Base-by-base conservation (phyloP, 2,113 vertebrate species). In the Nymphicus hollandicus region DNA sequence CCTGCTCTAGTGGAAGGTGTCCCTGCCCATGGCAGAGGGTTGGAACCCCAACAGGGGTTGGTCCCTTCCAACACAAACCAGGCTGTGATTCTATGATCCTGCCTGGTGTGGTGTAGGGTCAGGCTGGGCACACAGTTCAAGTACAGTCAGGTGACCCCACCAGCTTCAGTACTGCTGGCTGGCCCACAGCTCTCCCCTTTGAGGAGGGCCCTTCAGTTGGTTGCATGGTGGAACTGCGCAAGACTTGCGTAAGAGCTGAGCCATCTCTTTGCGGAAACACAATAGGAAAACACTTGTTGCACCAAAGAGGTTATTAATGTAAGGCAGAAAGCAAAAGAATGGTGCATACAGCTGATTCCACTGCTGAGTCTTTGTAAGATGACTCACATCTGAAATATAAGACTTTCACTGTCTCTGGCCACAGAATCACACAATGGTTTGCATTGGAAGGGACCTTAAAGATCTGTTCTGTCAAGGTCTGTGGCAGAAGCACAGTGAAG, bases 171-270 rank as follows among this genome's bases (percentile, higher is more conserved):
- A 2, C 27, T 63, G 37, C n/a, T 17, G 20, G n/a, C 31, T 22
- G 25, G 19, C 17, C 73, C 17, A 4, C 56, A 14, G 35, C 24
- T 35, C 27, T 88, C 25, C 14, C 63, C 63, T 35, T 46, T 33
- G n/a, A 33, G 13, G 37, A 61, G 39, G 69, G 9, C 44, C 49
- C 23, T 72, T 18, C 46, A 1, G 11, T 22, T 43, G 27, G 3
- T 49, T 63, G 44, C 11, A 2, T 1, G 7, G 28, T 33, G 50
- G 9, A 68, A 49, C 20, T 41, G 10, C 0, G 0, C 1, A 14
- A 52, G 33, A 66, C 8, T 18, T 56, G 64, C 5, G 0, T 5
- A 25, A 37, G 29, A 69, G 15, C 27, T 24, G 56, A 64, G 18
- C n/a, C 24, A 58, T 16, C n/a, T 47, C 50, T 55, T 72, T 39